Base-by-base conservation (phyloP, 2,113 vertebrate genomes). In the Lepisosteus osseus region DNA sequence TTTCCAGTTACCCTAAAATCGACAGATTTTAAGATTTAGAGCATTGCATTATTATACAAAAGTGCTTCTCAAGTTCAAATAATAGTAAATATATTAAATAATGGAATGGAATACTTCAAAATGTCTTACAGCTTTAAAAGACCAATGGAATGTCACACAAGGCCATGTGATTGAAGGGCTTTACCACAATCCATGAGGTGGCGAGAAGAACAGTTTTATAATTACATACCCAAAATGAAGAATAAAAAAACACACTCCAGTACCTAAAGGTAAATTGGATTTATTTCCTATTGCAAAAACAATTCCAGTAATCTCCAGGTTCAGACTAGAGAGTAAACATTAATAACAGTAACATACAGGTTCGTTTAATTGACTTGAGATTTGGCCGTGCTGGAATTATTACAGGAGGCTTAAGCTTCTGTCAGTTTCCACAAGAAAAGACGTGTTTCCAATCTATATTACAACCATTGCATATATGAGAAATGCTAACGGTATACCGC, bases 261-360 rank as follows among this genome's bases (percentile, higher is more conserved):
- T 72, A 82, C 76, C 17, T 90, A 90, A 92, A 89, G 92, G 90
- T 93, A 93, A 94, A 93, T 89, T 91, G 91, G 92, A 92, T 94
- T 94, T 94, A 93, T 94, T 93, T 94, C 90, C 90, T 90, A 87
- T 92, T 92, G 91, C 91, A 92, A 72, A 94, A 93, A 92, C 93
- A 92, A 91, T 93, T 93, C 93, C 93, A 94, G 93, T 93, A 92
- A 93, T 92, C 88, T 93, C 93, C 93, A 94, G 93, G 92, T 93
- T 93, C 91, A 92, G 90, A 92, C 86, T 72, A 91, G 91, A 92
- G 91, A 92, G 92, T 93, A 92, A 94, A 94, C 93, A 94, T 92
- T 91, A 91, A 92, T 90, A 94, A 92, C 91, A 91, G 86, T 92
- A 93, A 93, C 91, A 92, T 93, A 93, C 91, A 92, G 85, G 88